Evolutionary conservation across 2,888 invertebrate species (phyloP), one percentile per base, ranked within the genome.

Genomic region (Drosophila pseudotalamancana): DNA sequence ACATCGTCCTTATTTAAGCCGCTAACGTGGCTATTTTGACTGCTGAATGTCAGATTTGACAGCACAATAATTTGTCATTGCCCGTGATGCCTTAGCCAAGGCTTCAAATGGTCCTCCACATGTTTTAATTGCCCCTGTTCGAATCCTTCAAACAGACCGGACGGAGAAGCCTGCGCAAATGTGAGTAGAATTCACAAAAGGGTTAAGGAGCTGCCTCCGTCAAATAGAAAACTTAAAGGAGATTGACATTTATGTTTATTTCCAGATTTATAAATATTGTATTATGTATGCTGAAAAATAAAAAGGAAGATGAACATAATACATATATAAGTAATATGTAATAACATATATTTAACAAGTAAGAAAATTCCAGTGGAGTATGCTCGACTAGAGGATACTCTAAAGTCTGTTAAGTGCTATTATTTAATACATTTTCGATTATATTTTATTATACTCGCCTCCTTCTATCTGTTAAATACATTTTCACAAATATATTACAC

Each of bases 31-130:
- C 72, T 89, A 87, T 89, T 90, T 90, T 89, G 89, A 89, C 90
- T 90, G 78, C 75, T 62, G 66, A 77, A 72, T 77, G 90, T 89
- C 89, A 86, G 43, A 70, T 74, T 76, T 89, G 89, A 89, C 89
- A 90, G 77, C 62, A 61, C 40, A 59, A 77, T 77, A 84, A 89
- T 90, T 89, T 88, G 87, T 90, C 90, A 89, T 77, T 82, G 61
- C 39, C 23, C 39, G 23, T 14, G 50, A 25, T 43, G 54, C 39
- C 42, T 43, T 18, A n/a, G 27, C 39, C 25, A 48, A 32, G 53
- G 40, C 54, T 59, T 35, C 32, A 27, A 62, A 46, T 59, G 64
- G 53, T 49, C 32, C 61, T 56, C 34, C 60, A 73, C 74, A 64
- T 45, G 60, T 59, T 61, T 73, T 83, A 80, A 82, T 85, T 80